Conservation (phyloP, 2,888 invertebrate species). For the Phyto melanocephala region DNA sequence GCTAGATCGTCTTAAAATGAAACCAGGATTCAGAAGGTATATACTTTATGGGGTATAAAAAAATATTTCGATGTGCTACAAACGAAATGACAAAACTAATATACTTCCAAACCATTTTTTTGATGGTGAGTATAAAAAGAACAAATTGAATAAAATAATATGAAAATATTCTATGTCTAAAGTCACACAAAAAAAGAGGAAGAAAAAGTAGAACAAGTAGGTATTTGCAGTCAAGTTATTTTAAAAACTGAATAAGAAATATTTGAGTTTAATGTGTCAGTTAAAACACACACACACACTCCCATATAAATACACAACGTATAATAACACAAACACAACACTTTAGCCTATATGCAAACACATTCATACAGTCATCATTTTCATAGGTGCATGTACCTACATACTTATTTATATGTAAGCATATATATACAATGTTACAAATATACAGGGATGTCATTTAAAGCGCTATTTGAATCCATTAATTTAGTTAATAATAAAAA, state of each 20-base stretch:
- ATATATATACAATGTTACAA: too few relatives aligned
- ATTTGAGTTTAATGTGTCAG: slow-evolving; percentile 30
- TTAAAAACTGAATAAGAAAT: slow-evolving; percentile 8
- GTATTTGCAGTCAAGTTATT: slow-evolving; percentile 14
- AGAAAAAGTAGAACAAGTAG: not conserved
- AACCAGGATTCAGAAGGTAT: too few relatives aligned
- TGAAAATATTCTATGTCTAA: not conserved
- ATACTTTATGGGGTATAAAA: too few relatives aligned
- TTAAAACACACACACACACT: not conserved
- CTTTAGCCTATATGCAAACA: slow-evolving; percentile 17
- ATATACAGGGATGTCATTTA: not conserved
- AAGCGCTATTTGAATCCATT: too few relatives aligned
- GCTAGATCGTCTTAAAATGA: too few relatives aligned
- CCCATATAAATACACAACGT: not conserved
- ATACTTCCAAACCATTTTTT: too few relatives aligned
- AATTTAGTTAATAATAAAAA: too few relatives aligned
- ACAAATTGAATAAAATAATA: not conserved
- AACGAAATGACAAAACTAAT: too few relatives aligned
- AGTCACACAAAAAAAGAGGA: not conserved
- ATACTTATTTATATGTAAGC: too few relatives aligned
- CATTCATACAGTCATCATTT: not conserved
- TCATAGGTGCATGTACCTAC: not conserved
- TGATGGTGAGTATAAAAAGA: too few relatives aligned
- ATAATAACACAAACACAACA: slow-evolving; percentile 12
- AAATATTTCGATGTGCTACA: too few relatives aligned